These are phyloP conservation scores for Lepisosteus oculatus DNA, from an alignment of 2,113 vertebrate species.

Conservation along the genomic window DNA sequence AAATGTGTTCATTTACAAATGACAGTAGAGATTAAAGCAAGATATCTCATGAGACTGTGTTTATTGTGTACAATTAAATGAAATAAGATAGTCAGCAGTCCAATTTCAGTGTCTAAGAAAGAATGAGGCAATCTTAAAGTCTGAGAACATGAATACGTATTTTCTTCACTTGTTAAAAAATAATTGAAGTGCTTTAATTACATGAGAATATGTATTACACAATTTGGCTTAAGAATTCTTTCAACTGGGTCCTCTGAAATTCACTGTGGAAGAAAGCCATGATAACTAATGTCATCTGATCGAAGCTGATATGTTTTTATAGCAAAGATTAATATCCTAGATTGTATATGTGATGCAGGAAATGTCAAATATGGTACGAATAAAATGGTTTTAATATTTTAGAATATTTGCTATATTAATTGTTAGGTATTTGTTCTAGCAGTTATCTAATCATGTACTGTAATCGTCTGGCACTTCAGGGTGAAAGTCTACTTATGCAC, in stretches of 20 bases:
- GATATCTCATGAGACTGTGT: neutral
- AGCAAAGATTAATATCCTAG: no score
- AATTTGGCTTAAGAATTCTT: neutral
- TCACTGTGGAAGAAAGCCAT: no score
- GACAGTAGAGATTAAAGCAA: neutral
- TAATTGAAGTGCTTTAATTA: neutral
- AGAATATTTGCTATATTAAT: no score
- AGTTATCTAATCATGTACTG: no score
- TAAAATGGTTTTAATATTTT: no score
- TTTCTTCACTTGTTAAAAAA: neutral
- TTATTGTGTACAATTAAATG: slow-evolving; percentile 3
- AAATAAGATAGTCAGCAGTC: neutral
- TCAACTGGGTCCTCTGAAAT: neutral
- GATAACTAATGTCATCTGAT: no score
- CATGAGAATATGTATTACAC: neutral
- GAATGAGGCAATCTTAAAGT: neutral
- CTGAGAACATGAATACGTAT: neutral
- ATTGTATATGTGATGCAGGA: no score
- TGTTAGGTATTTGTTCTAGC: no score
- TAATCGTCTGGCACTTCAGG: no score
- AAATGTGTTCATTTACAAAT: neutral
- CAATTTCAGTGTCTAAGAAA: neutral
- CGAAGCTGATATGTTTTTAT: no score
- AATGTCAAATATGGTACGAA: no score
- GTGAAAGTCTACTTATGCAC: no score